Base-by-base conservation (phyloP, 2,888 invertebrate genomes). In the Adelognathus sp. region DNA sequence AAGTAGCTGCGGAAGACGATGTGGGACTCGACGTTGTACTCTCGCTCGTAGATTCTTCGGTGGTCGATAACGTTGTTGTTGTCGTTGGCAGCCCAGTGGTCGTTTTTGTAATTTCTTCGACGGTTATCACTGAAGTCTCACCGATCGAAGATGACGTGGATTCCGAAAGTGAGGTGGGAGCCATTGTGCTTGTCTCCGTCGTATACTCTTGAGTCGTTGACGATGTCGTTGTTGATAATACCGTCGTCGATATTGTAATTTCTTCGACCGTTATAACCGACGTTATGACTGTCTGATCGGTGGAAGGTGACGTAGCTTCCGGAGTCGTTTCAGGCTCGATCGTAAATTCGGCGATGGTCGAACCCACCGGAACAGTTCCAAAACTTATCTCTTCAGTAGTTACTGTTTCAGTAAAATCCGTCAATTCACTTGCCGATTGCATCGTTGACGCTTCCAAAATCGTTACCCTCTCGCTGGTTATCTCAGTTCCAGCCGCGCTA, bases 51-150 rank as follows among this genome's bases (percentile, higher is more conserved):
- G 56, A 52, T 61, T 39, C 21, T 66, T 60, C 14, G 21, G 36
- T 58, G 9, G 18, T 52, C 4, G 21, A 44, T 31, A 16, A n/a
- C 11, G 31, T 7, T 1, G 50, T 70, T 31, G 24, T 39, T 1
- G 44, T 41, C 11, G 73, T 21, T 18, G 50, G 6, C 24, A 11
- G 11, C 52, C 50, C 60, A 0, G 39, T 56, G 1, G 56, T 36
- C 18, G 58, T 39, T 11, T 33, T 24, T 0, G 54, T 56, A 6
- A 70, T 63, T 64, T 76, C 63, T 63, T 70, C 70, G 33, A 56
- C 44, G 0, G 69, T 63, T 63, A 70, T 56, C 7, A 67, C n/a
- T 2, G 74, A 67, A 11, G 67, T 74, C 4, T 74, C 64, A 39
- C 46, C 52, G 3, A 14, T 7, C 7, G 44, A 44, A 44, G 44